phyloP scores from a whole-genome alignment of 2,797 vertebrate genomes.

The Amniataba percoides region DNA sequence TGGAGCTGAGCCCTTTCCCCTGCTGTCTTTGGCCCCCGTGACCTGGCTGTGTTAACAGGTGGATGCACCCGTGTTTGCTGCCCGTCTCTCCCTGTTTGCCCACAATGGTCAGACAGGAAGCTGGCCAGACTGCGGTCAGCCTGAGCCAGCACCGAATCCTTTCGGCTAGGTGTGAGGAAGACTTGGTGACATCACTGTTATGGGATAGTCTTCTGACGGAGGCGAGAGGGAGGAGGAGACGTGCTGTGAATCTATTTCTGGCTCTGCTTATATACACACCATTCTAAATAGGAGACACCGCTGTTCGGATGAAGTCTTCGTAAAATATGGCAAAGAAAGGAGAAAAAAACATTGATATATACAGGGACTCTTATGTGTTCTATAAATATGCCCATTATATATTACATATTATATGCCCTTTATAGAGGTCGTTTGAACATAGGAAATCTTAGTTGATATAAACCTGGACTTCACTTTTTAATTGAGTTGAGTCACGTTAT shows the following conservation, averaged over 20 bases:
- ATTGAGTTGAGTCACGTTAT: conserved; percentile 23
- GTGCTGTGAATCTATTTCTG: conserved; percentile 57
- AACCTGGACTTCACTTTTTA: conserved; percentile 19
- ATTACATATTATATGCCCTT: not conserved
- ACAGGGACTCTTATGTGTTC: not conserved
- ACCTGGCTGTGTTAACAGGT: conserved; percentile 77
- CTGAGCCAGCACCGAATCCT: conserved; percentile 64
- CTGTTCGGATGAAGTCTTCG: not conserved
- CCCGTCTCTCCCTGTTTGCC: conserved; percentile 77
- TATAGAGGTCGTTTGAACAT: not conserved
- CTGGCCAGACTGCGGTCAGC: conserved; percentile 77
- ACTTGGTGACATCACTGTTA: conserved; percentile 77
- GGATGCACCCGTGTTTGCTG: conserved; percentile 73
- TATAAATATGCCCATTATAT: not conserved
- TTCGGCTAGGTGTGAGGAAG: conserved; percentile 78
- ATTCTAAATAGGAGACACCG: conserved; percentile 28
- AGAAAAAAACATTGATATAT: not conserved
- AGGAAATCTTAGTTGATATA: not conserved
- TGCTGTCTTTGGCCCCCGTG: conserved; percentile 34
- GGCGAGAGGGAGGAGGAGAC: conserved; percentile 53
- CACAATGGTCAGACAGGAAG: conserved; percentile 84
- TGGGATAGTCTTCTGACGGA: conserved; percentile 62
- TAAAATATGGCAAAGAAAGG: not conserved
- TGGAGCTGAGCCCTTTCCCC: conserved; percentile 15
- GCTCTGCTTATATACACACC: conserved; percentile 47